Evolutionary conservation across 2,888 invertebrate genomes (phyloP).

Genomic region (Hyles lineata): DNA sequence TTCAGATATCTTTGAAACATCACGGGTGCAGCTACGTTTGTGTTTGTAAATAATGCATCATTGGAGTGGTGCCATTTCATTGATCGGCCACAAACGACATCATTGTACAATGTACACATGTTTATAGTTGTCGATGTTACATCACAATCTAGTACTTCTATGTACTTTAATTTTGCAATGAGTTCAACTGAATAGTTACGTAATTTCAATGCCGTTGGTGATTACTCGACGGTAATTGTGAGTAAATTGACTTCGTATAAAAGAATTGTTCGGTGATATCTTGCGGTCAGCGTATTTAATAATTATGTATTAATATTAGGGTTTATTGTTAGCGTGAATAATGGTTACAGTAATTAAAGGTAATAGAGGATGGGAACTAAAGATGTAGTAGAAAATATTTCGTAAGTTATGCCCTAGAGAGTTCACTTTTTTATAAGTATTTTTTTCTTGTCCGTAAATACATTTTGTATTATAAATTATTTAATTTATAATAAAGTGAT

Average conservation of each 20-base stretch:
- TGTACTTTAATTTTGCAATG: conserved; percentile 18
- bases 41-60: conserved; percentile 61
- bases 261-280: background rate
- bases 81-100: conserved; percentile 40
- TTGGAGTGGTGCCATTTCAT: conserved; percentile 59
- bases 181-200: conserved; percentile 18
- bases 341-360: too few species aligned
- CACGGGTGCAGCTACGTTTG: conserved; percentile 35
- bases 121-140: conserved; percentile 8
- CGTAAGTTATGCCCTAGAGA: too few species aligned
- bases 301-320: background rate
- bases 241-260: conserved; percentile 12
- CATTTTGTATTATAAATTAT: too few species aligned
- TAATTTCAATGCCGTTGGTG: conserved; percentile 23
- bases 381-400: too few species aligned
- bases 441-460: too few species aligned
- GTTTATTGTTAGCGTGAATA: too few species aligned
- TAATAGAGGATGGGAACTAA: too few species aligned
- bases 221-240: conserved; percentile 12
- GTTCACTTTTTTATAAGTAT: too few species aligned
- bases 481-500: too few species aligned
- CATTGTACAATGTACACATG: background rate
- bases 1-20: background rate
- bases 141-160: conserved; percentile 11
- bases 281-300: background rate